Percentiles rank a stretch among this genome's conserved stretches.
Conservation (phyloP, 2,888 invertebrate species). For the Phlogophora meticulosa region DNA sequence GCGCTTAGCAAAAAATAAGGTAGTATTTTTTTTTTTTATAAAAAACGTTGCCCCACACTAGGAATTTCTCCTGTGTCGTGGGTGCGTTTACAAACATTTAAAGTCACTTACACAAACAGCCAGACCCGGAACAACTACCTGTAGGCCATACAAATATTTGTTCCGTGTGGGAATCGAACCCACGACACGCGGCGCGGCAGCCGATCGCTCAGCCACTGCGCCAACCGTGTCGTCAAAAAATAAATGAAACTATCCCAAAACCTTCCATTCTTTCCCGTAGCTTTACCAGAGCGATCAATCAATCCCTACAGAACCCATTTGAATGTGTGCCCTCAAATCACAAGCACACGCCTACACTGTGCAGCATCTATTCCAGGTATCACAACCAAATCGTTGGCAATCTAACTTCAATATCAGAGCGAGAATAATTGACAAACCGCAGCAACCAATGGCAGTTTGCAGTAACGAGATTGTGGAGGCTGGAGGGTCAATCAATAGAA, state of each 20-base stretch:
- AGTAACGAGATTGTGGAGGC: constrained; percentile 37
- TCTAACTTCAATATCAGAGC: constrained; percentile 41
- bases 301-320: constrained; percentile 26
- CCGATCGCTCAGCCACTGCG: no score
- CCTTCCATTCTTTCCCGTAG: background rate
- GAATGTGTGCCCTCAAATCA: constrained; percentile 31
- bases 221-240: no score
- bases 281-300: constrained; percentile 10
- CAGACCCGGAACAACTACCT: no score
- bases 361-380: background rate
- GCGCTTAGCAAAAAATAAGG: no score
- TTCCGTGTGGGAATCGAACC: no score
- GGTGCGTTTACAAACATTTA: no score
- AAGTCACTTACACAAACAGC: no score
- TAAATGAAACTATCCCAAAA: background rate
- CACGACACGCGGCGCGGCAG: no score
- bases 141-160: no score
- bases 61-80: no score
- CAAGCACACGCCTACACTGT: constrained; percentile 4
- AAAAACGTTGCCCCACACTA: no score
- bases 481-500: constrained; percentile 33
- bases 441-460: constrained; percentile 38
- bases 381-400: constrained; percentile 36
- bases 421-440: constrained; percentile 49
- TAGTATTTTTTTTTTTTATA: no score